phyloP scores from a whole-genome alignment of 2,113 vertebrate species.

The Oreochromis niloticus region DNA sequence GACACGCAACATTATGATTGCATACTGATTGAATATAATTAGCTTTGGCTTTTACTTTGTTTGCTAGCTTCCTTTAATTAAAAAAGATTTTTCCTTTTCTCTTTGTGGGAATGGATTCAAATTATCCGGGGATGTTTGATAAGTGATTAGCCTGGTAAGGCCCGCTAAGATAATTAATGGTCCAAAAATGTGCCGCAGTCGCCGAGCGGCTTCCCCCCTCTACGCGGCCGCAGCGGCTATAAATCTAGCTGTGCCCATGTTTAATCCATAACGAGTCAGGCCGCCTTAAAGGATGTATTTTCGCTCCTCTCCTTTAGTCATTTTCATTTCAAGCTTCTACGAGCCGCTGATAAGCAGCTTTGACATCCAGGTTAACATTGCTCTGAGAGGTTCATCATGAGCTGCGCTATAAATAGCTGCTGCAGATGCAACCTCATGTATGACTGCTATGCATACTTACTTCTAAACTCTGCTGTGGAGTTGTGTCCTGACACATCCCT shows the following conservation, averaged over 20 bases:
- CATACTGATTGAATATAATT: conserved; percentile 66
- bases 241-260: not conserved
- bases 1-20: conserved; percentile 58
- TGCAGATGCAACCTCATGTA: not conserved
- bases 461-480: not conserved
- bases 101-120: conserved; percentile 12
- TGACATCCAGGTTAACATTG: not conserved
- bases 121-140: conserved; percentile 42
- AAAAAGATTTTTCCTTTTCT: conserved; percentile 34
- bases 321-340: not conserved
- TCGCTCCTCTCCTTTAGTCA: not conserved
- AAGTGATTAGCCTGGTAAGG: conserved; percentile 37
- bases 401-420: not conserved
- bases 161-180: conserved; percentile 44
- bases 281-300: not conserved
- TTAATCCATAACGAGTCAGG: not conserved
- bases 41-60: conserved; percentile 53
- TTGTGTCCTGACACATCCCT: not conserved
- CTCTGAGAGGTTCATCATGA: conserved; percentile 1
- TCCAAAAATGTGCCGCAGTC: conserved; percentile 14
- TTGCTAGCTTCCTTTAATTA: conserved; percentile 60
- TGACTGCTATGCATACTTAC: not conserved
- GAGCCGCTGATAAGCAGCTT: not conserved
- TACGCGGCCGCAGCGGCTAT: not conserved
- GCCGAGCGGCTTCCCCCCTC: not conserved